Base-by-base conservation (phyloP, 2,797 vertebrate genomes). In the Sebastiscus tertius region DNA sequence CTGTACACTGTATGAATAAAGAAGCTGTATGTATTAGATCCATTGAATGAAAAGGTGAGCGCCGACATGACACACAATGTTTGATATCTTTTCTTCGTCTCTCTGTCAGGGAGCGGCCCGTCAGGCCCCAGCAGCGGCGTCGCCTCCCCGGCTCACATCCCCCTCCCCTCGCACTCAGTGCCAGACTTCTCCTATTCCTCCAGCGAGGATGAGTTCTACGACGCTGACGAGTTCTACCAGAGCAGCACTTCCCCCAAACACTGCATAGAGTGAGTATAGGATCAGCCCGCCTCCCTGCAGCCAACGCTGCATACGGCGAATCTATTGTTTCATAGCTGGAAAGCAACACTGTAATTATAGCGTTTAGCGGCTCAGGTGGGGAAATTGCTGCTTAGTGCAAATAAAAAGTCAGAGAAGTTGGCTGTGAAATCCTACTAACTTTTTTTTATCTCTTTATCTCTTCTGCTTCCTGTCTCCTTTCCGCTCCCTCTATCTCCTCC, bases 181-280 rank as follows among this genome's bases (percentile, higher is more conserved):
- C 99, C 98, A 46, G 98, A 99, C 87, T 99, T 99, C 94, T 99
- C 98, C 67, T 99, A 99, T 83, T 99, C 99, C 7, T 99, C 98
- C 96, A 99, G 99, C 56, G 98, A 99, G 93, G 99, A 99, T 66
- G 99, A 99, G 89, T 99, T 99, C 95, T 99, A 99, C 29, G 98
- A 99, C 26, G 99, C 99, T 13, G 99, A 99, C 66, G 98, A 99
- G 88, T 99, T 97, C 93, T 98, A 98, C 94, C 98, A 99, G 95
- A 98, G 92, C 93, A 97, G 94, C 89, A 97, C 97, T 72, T 99
- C 98, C 74, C 98, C 98, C 82, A 99, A 99, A 93, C 96, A 96
- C 87, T 97, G 97, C 90, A 93, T 96, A 92, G 97, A 98, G 98
- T 99, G 95, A 98, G 98, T 98, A 73, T 24, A 71, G n/a, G 10